phyloP scores from a whole-genome alignment of 1,140 invertebrate genomes.

The Phthorimaea operculella region DNA sequence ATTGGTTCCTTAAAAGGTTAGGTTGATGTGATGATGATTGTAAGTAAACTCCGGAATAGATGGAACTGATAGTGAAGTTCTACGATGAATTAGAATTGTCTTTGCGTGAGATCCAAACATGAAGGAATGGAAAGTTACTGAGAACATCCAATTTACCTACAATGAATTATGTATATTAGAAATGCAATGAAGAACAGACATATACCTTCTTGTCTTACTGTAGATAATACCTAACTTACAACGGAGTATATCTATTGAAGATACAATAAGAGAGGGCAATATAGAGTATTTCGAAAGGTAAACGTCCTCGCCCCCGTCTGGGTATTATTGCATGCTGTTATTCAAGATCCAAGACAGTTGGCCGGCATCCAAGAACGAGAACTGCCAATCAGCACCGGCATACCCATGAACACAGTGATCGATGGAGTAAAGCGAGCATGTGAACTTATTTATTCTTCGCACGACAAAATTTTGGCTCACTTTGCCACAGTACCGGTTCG shows the following conservation, averaged over 20 bases:
- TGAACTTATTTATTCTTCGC: neutral
- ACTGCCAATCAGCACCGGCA: slow-evolving; percentile 1
- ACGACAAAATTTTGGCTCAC: slow-evolving; percentile 6
- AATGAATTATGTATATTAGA: no score
- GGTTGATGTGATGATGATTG: no score
- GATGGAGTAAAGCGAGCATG: neutral
- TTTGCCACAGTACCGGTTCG: no score
- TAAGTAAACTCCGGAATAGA: slow-evolving; percentile 48
- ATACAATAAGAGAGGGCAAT: neutral
- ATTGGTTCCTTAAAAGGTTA: no score
- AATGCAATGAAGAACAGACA: no score
- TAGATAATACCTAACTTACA: no score
- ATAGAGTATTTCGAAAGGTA: neutral
- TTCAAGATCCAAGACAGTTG: slow-evolving; percentile 1
- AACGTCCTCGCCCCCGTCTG: neutral
- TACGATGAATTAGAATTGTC: slow-evolving; percentile 44
- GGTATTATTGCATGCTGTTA: neutral
- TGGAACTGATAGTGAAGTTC: slow-evolving; percentile 35
- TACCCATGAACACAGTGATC: slow-evolving; percentile 2
- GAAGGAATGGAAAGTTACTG: slow-evolving; percentile 5
- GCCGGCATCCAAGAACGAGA: neutral
- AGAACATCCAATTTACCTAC: no score
- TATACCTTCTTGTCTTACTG: no score
- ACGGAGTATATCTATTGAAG: no score
- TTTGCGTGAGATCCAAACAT: neutral